Evolutionary conservation across 1,140 invertebrate genomes (phyloP).

Genomic region (Mercenaria mercenaria): DNA sequence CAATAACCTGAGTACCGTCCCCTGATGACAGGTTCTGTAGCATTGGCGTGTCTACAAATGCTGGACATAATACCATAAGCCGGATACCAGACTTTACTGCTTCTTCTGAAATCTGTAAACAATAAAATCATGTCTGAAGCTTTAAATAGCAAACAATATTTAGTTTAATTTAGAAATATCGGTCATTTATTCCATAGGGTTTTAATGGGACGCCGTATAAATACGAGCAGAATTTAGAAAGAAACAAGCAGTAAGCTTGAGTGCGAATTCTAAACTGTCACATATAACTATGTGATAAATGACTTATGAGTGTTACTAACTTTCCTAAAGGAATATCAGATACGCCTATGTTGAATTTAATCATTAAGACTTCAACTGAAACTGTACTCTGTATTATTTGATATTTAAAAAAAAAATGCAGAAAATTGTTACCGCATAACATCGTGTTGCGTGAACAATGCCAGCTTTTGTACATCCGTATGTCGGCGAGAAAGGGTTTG

Average conservation of each 20-base stretch:
- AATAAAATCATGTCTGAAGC: background rate
- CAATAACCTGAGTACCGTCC: conserved; percentile 20
- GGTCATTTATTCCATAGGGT: too few species aligned
- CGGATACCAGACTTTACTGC: conserved; percentile 52
- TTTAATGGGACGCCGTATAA: too few species aligned
- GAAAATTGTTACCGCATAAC: conserved; percentile 83
- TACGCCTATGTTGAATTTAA: too few species aligned
- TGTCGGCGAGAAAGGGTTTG: conserved; percentile 90
- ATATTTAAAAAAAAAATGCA: too few species aligned
- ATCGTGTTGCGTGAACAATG: conserved; percentile 90
- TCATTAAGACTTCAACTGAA: too few species aligned
- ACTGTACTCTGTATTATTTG: too few species aligned
- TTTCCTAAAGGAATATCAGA: too few species aligned
- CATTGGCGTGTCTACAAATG: conserved; percentile 72
- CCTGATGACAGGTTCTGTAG: conserved; percentile 32
- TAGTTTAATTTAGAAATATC: background rate
- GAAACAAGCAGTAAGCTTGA: too few species aligned
- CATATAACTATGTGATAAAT: too few species aligned
- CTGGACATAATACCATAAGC: conserved; percentile 69
- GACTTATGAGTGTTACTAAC: too few species aligned
- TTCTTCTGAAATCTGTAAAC: conserved; percentile 47
- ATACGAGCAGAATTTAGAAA: too few species aligned
- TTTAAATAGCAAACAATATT: background rate
- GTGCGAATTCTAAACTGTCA: too few species aligned
- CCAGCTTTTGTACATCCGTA: conserved; percentile 92